These are phyloP conservation scores for Dendrolimus houi DNA, from an alignment of 2,888 invertebrate genomes.

Conservation along the genomic window DNA sequence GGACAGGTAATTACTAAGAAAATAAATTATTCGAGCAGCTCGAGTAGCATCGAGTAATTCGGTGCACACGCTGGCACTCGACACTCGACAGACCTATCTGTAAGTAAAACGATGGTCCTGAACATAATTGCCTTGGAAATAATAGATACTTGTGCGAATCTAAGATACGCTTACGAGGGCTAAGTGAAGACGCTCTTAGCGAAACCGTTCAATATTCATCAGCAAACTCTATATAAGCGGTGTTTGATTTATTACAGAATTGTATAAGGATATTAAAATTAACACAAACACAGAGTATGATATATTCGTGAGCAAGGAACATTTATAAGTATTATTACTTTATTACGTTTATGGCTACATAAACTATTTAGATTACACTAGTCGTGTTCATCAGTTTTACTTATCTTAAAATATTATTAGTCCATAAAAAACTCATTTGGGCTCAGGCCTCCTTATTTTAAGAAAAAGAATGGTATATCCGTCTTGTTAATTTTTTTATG, in stretches of 20 bases:
- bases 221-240: slow-evolving; percentile 10
- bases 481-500: too few species aligned
- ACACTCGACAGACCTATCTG: slow-evolving; percentile 33
- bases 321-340: too few species aligned
- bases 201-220: slow-evolving; percentile 45
- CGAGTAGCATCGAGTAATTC: slow-evolving; percentile 31
- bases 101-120: slow-evolving; percentile 41
- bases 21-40: slow-evolving; percentile 36
- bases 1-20: slow-evolving; percentile 39
- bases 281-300: not conserved
- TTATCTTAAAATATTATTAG: too few species aligned
- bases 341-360: too few species aligned
- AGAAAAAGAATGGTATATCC: too few species aligned
- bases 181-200: slow-evolving; percentile 28
- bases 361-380: too few species aligned
- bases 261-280: slow-evolving; percentile 1
- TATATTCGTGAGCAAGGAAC: too few species aligned
- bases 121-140: slow-evolving; percentile 57
- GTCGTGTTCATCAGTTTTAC: too few species aligned
- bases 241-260: slow-evolving; percentile 14
- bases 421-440: too few species aligned
- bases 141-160: slow-evolving; percentile 43
- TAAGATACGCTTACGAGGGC: slow-evolving; percentile 19
- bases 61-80: slow-evolving; percentile 26
- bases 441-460: too few species aligned